Base-by-base conservation (phyloP, 2,888 invertebrate species). In the Andricus curvator region DNA sequence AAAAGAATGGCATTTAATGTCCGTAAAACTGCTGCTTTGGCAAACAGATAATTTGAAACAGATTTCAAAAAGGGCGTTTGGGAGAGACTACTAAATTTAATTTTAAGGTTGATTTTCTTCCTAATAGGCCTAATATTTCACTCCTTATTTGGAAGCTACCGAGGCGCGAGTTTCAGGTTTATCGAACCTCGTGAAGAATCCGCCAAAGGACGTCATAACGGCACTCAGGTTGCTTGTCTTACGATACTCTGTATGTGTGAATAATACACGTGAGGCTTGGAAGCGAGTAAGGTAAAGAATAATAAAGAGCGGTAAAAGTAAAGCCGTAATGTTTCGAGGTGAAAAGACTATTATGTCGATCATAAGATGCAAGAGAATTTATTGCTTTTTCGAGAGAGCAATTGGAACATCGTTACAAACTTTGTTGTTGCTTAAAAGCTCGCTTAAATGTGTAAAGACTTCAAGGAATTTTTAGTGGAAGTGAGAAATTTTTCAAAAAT, bases 151-250 rank as follows among this genome's bases (percentile, higher is more conserved):
- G 48, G 48, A 29, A 22, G 25, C 15, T 68, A 48, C 25, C 8
- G 17, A 68, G 22, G 68, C 44, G 44, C 6, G 68, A 68, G 44
- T 48, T 67, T 44, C 44, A 67, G 25, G 68, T 68, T 68, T 68
- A 68, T 68, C 68, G 68, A 68, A 68, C 68, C 68, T 68, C 68
- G 17, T 68, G 48, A 48, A 48, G 68, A 68, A 68, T 68, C 68
- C 68, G 68, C 51, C 51, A 56, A 74, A 74, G 51, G 70, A 74
- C 70, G 70, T 74, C 70, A 74, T 74, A 74, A 74, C 70, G 56
- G 56, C 51, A 74, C 25, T 62, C 15, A 15, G 9, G 62, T 25
- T 48, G 68, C 15, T 68, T 22, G 44, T 41, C 68, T n/a, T 44
- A 68, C 25, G 44, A 44, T 22, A 25, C 25, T 15, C 22, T 62